Evolutionary conservation across 1,140 invertebrate genomes (phyloP).

Genomic region (Hylyphantes graminicola): DNA sequence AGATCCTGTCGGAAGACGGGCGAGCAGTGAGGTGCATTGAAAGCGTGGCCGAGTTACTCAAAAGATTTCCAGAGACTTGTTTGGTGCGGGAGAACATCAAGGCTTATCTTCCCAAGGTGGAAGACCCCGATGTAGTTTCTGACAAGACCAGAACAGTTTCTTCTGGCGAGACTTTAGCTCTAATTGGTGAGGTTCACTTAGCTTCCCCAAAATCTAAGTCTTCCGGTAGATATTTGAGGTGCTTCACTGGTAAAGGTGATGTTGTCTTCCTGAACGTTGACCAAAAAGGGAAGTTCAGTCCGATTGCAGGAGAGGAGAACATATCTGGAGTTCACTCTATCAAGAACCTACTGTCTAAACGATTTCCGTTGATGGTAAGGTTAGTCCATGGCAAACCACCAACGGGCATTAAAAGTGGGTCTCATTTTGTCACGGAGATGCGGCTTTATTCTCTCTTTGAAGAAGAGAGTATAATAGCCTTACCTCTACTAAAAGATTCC

Average conservation of each 20-base stretch:
- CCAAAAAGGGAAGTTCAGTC: slow-evolving; percentile 88
- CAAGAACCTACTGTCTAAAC: slow-evolving; percentile 84
- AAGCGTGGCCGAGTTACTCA: slow-evolving; percentile 83
- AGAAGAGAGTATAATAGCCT: slow-evolving; percentile 82
- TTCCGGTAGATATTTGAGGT: slow-evolving; percentile 79
- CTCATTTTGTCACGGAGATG: slow-evolving; percentile 83
- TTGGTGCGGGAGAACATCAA: slow-evolving; percentile 87
- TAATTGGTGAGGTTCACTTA: slow-evolving; percentile 77
- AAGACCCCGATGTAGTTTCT: slow-evolving; percentile 73
- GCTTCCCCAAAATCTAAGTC: slow-evolving; percentile 68
- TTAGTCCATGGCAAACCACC: slow-evolving; percentile 88
- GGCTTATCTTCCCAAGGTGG: slow-evolving; percentile 73
- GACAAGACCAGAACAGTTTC: slow-evolving; percentile 79
- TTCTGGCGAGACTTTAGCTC: slow-evolving; percentile 83
- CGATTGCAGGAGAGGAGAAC: slow-evolving; percentile 88
- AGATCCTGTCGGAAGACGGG: slow-evolving; percentile 92
- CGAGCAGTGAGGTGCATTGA: slow-evolving; percentile 88
- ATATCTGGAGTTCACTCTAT: slow-evolving; percentile 88
- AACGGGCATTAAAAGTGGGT: slow-evolving; percentile 73
- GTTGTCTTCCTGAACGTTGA: slow-evolving; percentile 85
- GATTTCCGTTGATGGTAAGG: slow-evolving; percentile 89
- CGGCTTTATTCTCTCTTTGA: slow-evolving; percentile 85
- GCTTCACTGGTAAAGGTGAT: slow-evolving; percentile 85
- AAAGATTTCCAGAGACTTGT: slow-evolving; percentile 81
- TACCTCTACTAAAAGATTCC: slow-evolving; percentile 74